Base-by-base conservation (phyloP, 2,113 vertebrate genomes). In the Planiliza haematocheilus region DNA sequence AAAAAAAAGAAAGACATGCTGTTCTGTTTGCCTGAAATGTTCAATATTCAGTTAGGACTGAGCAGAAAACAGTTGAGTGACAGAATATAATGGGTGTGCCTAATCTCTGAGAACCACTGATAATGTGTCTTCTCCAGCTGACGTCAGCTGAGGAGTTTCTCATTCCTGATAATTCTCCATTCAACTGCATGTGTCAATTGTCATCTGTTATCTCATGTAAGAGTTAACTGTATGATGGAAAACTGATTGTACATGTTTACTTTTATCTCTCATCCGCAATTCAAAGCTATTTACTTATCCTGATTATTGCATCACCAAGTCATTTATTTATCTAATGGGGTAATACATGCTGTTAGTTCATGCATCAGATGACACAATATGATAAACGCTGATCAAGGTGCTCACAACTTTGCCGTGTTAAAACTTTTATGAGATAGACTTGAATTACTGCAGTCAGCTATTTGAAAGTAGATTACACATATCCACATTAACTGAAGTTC, bases 101-200 rank as follows among this genome's bases (percentile, higher is more conserved):
- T 76, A 80, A 80, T 85, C 74, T 64, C 64, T 80, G 59, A 51
- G 37, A 77, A 52, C 57, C 36, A 66, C 85, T 81, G 86, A 91
- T 90, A 82, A 43, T 41, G 77, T 45, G 41, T 39, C 73, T 69
- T 76, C 9, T 56, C 4, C 7, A 39, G 49, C 70, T 50, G 57
- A 71, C 82, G 73, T 43, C 8, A 1, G 49, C n/a, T 2, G 37
- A 43, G 1, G 12, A 55, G 63, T 61, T 49, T 70, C 17, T 62
- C 51, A 42, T 36, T 3, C 8, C 17, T 30, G 7, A 62, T 39
- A 21, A 24, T 51, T 16, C 43, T 30, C 34, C 51, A 1, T 48
- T n/a, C 9, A 18, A 38, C n/a, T 10, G 14, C 46, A 16, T 42
- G 11, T 21, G 8, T 37, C 14, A n/a, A 17, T 20, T 21, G 18